Evolutionary conservation across 37 sponge, comb jelly and placozoan genomes (phyloP).

Genomic region (Petrosia ficiformis): DNA sequence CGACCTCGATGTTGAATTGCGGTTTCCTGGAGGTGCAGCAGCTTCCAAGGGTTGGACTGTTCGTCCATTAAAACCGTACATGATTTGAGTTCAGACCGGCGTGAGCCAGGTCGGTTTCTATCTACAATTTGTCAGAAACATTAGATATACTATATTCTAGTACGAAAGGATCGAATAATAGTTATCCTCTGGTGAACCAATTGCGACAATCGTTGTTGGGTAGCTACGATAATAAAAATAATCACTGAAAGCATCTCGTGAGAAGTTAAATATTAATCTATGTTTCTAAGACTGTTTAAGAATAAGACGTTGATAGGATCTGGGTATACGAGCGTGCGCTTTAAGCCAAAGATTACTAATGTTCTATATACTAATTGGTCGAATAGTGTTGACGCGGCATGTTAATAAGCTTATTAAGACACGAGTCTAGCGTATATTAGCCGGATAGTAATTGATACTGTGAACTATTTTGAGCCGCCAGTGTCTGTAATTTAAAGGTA

Average conservation of each 20-base stretch:
- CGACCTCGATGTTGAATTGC: conserved; percentile 98
- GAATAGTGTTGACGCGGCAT: too few relatives aligned
- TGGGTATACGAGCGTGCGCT: too few relatives aligned
- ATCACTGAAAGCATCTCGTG: conserved; percentile 69
- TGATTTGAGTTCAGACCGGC: conserved; percentile 94
- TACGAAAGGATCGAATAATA: conserved; percentile 82
- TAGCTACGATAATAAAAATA: conserved; percentile 59
- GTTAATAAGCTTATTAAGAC: too few relatives aligned
- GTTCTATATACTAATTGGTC: too few relatives aligned
- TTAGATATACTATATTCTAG: conserved; percentile 46
- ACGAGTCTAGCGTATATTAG: too few relatives aligned
- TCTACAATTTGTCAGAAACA: conserved; percentile 73
- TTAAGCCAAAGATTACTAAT: too few relatives aligned
- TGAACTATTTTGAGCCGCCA: too few relatives aligned
- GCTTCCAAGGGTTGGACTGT: conserved; percentile 90
- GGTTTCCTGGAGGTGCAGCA: conserved; percentile 81
- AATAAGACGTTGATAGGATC: too few relatives aligned
- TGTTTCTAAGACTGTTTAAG: too few relatives aligned
- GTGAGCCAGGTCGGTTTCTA: conserved; percentile 93
- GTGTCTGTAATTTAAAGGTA: conserved; percentile 64
- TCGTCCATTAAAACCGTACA: conserved; percentile 86
- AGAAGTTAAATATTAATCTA: conserved; percentile 21
- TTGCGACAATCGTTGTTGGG: conserved; percentile 45
- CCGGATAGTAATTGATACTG: too few relatives aligned
- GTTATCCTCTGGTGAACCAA: conserved; percentile 72